Evolutionary conservation across 2,113 vertebrate genomes (phyloP).

Genomic region (Tetraodon nigroviridis): DNA sequence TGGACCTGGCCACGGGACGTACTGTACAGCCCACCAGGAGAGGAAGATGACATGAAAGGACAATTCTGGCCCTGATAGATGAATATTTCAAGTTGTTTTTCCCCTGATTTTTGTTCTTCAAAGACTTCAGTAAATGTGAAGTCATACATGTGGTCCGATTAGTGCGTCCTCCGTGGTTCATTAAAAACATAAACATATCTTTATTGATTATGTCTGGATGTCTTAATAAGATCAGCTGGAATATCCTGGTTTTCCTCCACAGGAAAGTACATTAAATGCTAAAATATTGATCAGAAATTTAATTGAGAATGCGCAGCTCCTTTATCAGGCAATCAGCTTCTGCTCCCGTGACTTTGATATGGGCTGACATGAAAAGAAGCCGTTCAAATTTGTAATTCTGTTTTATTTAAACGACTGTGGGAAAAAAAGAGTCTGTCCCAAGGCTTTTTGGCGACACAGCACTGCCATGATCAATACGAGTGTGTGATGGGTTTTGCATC

Average conservation of each 20-base stretch:
- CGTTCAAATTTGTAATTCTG: slow-evolving; percentile 48
- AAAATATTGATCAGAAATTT: slow-evolving; percentile 68
- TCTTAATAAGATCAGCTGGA: slow-evolving; percentile 67
- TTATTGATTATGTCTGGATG: slow-evolving; percentile 73
- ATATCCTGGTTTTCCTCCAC: slow-evolving; percentile 47
- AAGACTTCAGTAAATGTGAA: slow-evolving; percentile 15
- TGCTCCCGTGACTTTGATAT: slow-evolving; percentile 61
- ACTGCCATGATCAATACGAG: slow-evolving; percentile 66
- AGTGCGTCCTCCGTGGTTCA: slow-evolving; percentile 33
- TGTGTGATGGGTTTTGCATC: slow-evolving; percentile 72
- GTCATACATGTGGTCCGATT: slow-evolving; percentile 33
- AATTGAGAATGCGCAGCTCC: slow-evolving; percentile 51
- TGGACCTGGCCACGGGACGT: slow-evolving; percentile 25
- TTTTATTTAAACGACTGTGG: slow-evolving; percentile 58
- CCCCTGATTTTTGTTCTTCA: slow-evolving; percentile 9
- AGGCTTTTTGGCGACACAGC: slow-evolving; percentile 65
- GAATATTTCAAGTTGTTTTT: neutral
- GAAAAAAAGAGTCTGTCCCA: slow-evolving; percentile 51
- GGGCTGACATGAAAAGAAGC: slow-evolving; percentile 66
- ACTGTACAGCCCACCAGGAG: slow-evolving; percentile 8
- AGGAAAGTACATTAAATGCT: slow-evolving; percentile 66
- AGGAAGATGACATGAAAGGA: neutral
- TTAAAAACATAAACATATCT: slow-evolving; percentile 71
- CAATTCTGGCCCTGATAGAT: neutral
- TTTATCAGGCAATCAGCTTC: slow-evolving; percentile 53